phyloP scores from a whole-genome alignment of 2,888 invertebrate species.

The Tetragonisca angustula region DNA sequence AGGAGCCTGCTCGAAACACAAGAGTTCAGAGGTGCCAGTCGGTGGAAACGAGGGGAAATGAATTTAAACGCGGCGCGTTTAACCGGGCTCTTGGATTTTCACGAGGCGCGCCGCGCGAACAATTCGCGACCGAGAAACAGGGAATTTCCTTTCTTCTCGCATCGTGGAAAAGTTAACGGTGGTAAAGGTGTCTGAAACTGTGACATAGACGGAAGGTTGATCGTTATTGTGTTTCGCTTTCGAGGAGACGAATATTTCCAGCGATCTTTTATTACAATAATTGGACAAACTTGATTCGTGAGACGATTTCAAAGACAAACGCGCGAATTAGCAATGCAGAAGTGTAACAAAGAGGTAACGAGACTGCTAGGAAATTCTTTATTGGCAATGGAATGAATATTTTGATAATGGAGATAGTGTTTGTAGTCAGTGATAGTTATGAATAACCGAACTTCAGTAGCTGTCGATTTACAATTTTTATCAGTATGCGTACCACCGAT shows the following conservation, averaged over 20 bases:
- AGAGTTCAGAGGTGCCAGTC: background rate
- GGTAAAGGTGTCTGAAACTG: background rate
- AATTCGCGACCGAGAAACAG: conserved; percentile 5
- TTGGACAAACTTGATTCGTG: background rate
- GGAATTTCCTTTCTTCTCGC: background rate
- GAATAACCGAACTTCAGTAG: too few species aligned
- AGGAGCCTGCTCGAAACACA: background rate
- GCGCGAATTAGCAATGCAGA: background rate
- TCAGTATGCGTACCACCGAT: too few species aligned
- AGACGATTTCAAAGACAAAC: background rate
- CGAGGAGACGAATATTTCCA: background rate
- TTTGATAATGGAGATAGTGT: too few species aligned
- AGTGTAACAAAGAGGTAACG: too few species aligned
- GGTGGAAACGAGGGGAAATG: conserved; percentile 24
- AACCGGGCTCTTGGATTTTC: background rate
- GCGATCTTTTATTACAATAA: background rate
- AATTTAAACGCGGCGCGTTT: conserved; percentile 32
- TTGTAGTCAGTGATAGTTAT: too few species aligned
- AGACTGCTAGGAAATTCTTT: too few species aligned
- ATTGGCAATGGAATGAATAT: too few species aligned
- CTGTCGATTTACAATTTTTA: too few species aligned
- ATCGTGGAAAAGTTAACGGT: background rate
- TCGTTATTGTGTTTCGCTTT: conserved; percentile 2
- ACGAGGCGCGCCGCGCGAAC: background rate
- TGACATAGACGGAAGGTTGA: background rate